These are phyloP conservation scores for Thamnaconus septentrionalis DNA, from an alignment of 2,113 vertebrate species.

Conservation along the genomic window DNA sequence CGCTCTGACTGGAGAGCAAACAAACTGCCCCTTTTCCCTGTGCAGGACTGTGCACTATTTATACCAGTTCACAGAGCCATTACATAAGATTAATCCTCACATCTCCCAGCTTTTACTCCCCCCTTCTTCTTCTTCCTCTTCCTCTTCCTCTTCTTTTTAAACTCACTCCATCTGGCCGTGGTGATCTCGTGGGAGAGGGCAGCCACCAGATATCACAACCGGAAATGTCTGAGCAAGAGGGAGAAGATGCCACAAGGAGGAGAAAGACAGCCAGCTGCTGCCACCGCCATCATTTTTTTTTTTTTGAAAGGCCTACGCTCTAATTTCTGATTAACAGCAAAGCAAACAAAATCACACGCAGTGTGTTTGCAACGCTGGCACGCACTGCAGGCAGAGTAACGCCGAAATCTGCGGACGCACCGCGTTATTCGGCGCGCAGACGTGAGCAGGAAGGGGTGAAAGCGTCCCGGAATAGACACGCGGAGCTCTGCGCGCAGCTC, in stretches of 20 bases:
- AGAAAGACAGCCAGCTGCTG: background rate
- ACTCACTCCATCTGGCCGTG: background rate
- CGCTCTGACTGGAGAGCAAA: constrained; percentile 6
- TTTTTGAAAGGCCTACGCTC: background rate
- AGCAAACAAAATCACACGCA: no score
- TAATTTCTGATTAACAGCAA: no score
- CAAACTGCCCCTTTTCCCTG: constrained; percentile 36
- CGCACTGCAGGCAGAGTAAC: no score
- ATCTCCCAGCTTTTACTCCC: constrained; percentile 36
- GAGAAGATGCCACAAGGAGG: constrained; percentile 5
- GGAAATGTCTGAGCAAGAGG: constrained; percentile 28
- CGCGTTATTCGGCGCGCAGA: no score
- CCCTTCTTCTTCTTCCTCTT: background rate
- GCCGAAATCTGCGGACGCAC: no score
- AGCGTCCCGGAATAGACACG: constrained; percentile 14
- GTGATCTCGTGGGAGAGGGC: constrained; percentile 2
- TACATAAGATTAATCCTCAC: constrained; percentile 74
- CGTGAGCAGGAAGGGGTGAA: background rate
- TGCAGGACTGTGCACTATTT: constrained; percentile 58
- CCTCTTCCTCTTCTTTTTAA: constrained; percentile 28
- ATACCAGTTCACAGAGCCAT: constrained; percentile 59
- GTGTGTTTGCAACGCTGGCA: no score
- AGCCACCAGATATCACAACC: constrained; percentile 3
- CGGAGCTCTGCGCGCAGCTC: background rate
- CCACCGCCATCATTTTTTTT: no score